Percentiles rank a stretch among this genome's conserved stretches.
phyloP scores from a whole-genome alignment of 92 coral and sea anemone species.

The Virgularia gustaviana region DNA sequence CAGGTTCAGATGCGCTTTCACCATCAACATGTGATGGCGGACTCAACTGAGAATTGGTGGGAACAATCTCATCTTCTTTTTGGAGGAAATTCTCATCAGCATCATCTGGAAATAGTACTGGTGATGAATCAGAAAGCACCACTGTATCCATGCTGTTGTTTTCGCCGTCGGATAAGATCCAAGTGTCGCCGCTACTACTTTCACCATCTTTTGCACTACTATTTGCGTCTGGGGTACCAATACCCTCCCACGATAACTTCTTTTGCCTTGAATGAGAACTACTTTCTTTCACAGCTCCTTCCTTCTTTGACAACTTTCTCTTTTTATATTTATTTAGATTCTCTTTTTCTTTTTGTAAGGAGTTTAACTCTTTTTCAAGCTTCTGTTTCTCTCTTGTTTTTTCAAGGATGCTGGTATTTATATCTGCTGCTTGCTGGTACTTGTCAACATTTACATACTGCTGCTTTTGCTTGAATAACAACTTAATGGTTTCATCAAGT shows the following conservation, averaged over 20 bases:
- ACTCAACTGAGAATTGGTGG: not conserved
- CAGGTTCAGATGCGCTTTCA: not conserved
- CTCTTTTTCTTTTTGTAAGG: constrained; percentile 26
- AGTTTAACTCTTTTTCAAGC: constrained; percentile 37
- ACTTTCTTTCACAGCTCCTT: not conserved
- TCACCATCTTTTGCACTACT: constrained; percentile 26
- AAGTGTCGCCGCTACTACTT: constrained; percentile 41
- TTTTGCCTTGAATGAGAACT: not conserved
- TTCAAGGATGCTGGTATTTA: constrained; percentile 18
- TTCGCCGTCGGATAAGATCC: constrained; percentile 15
- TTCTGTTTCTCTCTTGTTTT: constrained; percentile 19
- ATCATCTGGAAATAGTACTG: not conserved
- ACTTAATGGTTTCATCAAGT: constrained; percentile 34
- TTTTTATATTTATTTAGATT: constrained; percentile 3
- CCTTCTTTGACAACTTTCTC: not conserved
- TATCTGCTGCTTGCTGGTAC: constrained; percentile 54
- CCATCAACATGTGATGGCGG: not conserved
- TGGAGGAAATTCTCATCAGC: not conserved
- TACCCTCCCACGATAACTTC: not conserved
- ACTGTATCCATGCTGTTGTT: not conserved
- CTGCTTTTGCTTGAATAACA: constrained; percentile 45
- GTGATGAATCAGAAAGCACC: constrained; percentile 12
- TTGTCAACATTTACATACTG: constrained; percentile 44
- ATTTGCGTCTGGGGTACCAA: not conserved
- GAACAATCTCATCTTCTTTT: not conserved